phyloP scores from a whole-genome alignment of 2,797 vertebrate species.

The Helostoma temminkii region DNA sequence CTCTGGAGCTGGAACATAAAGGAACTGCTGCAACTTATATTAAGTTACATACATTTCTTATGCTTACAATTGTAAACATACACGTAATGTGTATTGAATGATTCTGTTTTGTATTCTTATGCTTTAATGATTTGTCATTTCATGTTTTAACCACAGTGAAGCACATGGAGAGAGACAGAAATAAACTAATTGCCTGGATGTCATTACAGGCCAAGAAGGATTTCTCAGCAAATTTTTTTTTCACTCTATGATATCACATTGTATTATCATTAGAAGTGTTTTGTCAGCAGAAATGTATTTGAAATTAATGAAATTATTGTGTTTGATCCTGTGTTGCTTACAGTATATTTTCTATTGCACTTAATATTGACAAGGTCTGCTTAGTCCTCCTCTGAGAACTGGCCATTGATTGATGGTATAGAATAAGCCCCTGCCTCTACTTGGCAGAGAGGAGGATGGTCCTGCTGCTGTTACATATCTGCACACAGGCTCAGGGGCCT shows the following conservation, averaged over 20 bases:
- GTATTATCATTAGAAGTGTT: constrained; percentile 19
- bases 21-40: constrained; percentile 61
- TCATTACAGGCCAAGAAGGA: constrained; percentile 2
- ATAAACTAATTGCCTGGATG: constrained; percentile 5
- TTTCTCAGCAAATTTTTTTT: constrained; percentile 11
- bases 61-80: constrained; percentile 54
- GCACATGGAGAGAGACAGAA: neutral
- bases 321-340: constrained; percentile 7
- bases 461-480: constrained; percentile 60
- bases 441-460: constrained; percentile 47
- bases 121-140: constrained; percentile 14
- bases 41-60: constrained; percentile 44
- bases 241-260: neutral
- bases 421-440: constrained; percentile 29
- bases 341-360: constrained; percentile 30
- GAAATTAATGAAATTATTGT: constrained; percentile 9
- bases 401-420: constrained; percentile 48
- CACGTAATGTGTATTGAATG: neutral
- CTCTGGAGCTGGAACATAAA: constrained; percentile 15
- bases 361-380: constrained; percentile 13
- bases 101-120: constrained; percentile 32
- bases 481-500: constrained; percentile 69
- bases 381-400: constrained; percentile 25
- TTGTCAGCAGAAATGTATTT: constrained; percentile 31
- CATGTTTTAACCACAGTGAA: constrained; percentile 2